Base-by-base conservation (phyloP, 2,797 vertebrate species). In the Fratercula arctica region DNA sequence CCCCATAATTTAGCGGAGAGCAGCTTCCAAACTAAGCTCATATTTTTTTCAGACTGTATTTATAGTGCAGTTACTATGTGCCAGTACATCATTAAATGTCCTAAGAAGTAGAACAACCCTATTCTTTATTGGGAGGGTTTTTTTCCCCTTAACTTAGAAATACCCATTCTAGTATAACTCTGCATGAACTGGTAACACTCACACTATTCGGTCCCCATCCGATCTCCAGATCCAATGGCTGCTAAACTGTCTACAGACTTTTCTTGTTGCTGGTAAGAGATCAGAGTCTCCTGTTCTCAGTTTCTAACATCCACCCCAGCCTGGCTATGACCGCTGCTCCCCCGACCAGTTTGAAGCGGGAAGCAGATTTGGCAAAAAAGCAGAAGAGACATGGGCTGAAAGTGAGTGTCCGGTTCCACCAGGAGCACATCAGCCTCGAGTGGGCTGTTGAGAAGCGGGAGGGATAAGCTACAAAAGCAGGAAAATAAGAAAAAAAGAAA, bases 1-100 rank as follows among this genome's bases (percentile, higher is more conserved):
- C 86, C 88, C 91, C 91, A 84, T 97, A 94, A 96, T 97, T 96
- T 95, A 95, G 81, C 73, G 66, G 76, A 96, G 31, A 95, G 92
- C 70, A 84, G 93, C 95, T 96, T 95, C 95, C 95, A 97, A 96
- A 96, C 86, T 85, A 95, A 97, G 79, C 89, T 93, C 59, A 7
- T 90, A 87, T 95, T 95, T 95, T 96, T 97, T 97, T 96, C 76
- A 92, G 73, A 50, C 86, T 84, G 14, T 96, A 95, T 96, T 95
- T 96, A 87, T 83, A 95, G 74, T 35, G 68, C 83, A 93, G 85
- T 96, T 96, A 89, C 77, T 89, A 66, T 66, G 80, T 90, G 75
- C 85, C 78, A 85, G 81, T 92, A 87, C 85, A 81, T 85, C 88
- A 90, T 94, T 93, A 95, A 94, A 94, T 79, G 77, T 82, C 93